phyloP scores from a whole-genome alignment of 2,797 vertebrate genomes.

The Paramormyrops hopkinsi region DNA sequence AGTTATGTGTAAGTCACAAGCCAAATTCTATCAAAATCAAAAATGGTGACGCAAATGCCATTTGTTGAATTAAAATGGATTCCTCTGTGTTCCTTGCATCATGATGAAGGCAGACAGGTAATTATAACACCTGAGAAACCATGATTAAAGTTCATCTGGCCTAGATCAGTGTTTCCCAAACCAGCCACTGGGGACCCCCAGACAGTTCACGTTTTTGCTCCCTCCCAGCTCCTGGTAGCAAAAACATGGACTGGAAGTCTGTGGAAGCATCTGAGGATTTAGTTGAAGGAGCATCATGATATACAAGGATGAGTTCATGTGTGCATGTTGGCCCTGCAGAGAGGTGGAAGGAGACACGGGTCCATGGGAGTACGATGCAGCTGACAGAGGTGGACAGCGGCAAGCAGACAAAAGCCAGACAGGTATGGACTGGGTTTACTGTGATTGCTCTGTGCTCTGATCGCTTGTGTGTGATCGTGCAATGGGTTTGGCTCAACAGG shows the following conservation, averaged over 20 bases:
- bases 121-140: background rate
- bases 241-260: background rate
- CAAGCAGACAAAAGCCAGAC: background rate
- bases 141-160: background rate
- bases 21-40: background rate
- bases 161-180: background rate
- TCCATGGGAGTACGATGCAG: background rate
- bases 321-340: background rate
- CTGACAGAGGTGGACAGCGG: background rate
- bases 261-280: background rate
- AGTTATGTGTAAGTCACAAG: background rate
- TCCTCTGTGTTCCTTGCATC: background rate
- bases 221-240: background rate
- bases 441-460: background rate
- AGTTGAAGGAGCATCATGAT: background rate
- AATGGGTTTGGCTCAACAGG: background rate
- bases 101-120: background rate
- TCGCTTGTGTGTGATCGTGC: constrained; percentile 12
- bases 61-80: background rate
- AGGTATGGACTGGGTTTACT: background rate
- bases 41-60: background rate
- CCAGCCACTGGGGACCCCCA: background rate
- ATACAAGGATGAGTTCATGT: background rate
- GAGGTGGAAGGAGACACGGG: background rate
- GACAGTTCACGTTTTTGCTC: background rate